These are phyloP conservation scores for Aegypius monachus DNA, from an alignment of 2,113 vertebrate species.

Conservation along the genomic window DNA sequence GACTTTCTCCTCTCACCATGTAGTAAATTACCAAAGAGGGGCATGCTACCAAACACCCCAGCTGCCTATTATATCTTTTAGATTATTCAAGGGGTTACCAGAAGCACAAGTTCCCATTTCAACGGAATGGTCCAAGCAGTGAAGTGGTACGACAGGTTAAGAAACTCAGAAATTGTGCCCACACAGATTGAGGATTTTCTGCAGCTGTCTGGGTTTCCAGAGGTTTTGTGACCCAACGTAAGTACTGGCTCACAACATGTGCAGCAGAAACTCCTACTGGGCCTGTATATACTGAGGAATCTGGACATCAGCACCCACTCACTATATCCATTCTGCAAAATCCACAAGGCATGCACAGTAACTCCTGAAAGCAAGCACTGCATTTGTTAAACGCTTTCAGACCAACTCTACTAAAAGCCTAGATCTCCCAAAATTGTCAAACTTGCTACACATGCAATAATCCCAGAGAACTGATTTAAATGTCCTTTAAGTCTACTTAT, in stretches of 20 bases:
- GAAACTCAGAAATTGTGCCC: background rate
- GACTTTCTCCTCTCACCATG: background rate
- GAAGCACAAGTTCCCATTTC: background rate
- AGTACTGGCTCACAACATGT: rapidly evolving
- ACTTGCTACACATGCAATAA: background rate
- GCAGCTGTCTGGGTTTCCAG: background rate
- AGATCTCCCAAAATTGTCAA: background rate
- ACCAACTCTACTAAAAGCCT: background rate
- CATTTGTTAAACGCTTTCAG: background rate
- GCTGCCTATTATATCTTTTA: background rate
- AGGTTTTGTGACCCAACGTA: rapidly evolving
- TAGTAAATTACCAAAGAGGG: background rate
- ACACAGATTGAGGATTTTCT: background rate
- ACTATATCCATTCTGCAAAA: background rate
- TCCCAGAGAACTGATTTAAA: background rate
- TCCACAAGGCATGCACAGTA: background rate
- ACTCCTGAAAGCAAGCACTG: background rate
- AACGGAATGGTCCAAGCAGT: background rate
- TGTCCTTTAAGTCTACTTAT: background rate
- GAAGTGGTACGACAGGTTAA: background rate
- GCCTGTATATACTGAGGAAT: background rate
- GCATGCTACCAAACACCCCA: background rate
- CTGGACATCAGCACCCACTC: background rate
- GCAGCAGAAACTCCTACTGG: background rate
- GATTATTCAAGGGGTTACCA: background rate